Base-by-base conservation (phyloP, 2,888 invertebrate species). In the Exocentrus adspersus region DNA sequence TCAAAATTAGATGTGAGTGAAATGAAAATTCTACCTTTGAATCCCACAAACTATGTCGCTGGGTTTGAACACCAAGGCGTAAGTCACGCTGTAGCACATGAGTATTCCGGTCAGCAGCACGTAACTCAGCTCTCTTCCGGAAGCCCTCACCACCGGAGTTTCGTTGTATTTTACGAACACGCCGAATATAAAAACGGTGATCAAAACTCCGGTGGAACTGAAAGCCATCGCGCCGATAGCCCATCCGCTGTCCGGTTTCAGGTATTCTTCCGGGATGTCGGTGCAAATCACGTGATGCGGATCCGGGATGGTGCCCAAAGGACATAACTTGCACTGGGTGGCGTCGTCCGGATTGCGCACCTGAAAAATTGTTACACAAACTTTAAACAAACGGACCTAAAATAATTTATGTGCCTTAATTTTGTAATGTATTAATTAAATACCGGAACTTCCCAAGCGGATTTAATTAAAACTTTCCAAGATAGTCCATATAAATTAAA, bases 131-230 rank as follows among this genome's bases (percentile, higher is more conserved):
- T 95, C 94, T 45, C 94, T 86, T 32, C 97, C 97, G 12, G 96
- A 95, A 32, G 98, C 97, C 71, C 97, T 90, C n/a, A 99, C 98
- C 52, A 98, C 94, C 0, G 98, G 97, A 0, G 98, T 98, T 72
- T 94, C 91, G 82, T 97, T 94, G 85, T 88, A 86, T 43, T 85
- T 83, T 52, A 89, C 80, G 79, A 90, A 90, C 14, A 89, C 86
- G 12, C 86, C 83, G 43, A 79, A 76, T 30, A 86, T 87, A 83
- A 84, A 88, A 82, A 89, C 82, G 37, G 91, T 96, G 65, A 94
- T 87, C 19, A 74, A 64, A 12, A 79, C 72, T 9, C 98, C 97
- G 0, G 91, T 88, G 6, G 92, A 89, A 28, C 95, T 93, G 79
- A 96, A 90, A 7, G 92, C 88, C 93, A 97, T 94, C 9, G 96